Evolutionary conservation across 2,797 vertebrate genomes (phyloP).

Genomic region (Aeoliscus strigatus): DNA sequence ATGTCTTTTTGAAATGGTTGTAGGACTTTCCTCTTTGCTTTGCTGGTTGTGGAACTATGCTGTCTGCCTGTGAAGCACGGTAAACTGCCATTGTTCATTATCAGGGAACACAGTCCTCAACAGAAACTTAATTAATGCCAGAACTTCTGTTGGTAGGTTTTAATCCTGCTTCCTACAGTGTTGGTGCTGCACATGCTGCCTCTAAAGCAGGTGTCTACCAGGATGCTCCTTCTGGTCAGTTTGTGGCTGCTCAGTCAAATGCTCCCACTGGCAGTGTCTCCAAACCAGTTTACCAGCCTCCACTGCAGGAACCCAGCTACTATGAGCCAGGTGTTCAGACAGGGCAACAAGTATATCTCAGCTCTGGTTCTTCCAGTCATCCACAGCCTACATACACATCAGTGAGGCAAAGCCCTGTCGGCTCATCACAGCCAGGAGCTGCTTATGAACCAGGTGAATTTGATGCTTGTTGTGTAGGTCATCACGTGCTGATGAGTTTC

Average conservation of each 20-base stretch:
- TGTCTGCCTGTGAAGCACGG: slow-evolving; percentile 9
- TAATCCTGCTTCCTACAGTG: too few relatives aligned
- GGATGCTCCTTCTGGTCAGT: too few relatives aligned
- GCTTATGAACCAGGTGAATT: not conserved
- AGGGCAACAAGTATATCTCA: not conserved
- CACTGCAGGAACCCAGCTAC: not conserved
- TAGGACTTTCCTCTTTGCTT: slow-evolving; percentile 14
- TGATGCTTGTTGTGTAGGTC: not conserved
- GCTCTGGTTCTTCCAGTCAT: not conserved
- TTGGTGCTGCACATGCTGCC: too few relatives aligned
- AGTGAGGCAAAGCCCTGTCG: not conserved
- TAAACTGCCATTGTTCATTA: too few relatives aligned
- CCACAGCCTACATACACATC: too few relatives aligned
- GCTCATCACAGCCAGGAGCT: not conserved
- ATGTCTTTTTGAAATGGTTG: not conserved
- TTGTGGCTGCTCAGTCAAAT: too few relatives aligned
- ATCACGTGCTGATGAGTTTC: too few relatives aligned
- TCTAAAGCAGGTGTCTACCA: too few relatives aligned
- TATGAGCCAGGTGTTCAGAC: not conserved
- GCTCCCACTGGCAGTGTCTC: not conserved
- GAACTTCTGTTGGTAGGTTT: too few relatives aligned
- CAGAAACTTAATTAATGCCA: too few relatives aligned
- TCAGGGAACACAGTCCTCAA: too few relatives aligned
- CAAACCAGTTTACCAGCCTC: not conserved
- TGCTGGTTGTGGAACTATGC: slow-evolving; percentile 16